phyloP scores from a whole-genome alignment of 2,888 invertebrate genomes.

The Brassicogethes aeneus region DNA sequence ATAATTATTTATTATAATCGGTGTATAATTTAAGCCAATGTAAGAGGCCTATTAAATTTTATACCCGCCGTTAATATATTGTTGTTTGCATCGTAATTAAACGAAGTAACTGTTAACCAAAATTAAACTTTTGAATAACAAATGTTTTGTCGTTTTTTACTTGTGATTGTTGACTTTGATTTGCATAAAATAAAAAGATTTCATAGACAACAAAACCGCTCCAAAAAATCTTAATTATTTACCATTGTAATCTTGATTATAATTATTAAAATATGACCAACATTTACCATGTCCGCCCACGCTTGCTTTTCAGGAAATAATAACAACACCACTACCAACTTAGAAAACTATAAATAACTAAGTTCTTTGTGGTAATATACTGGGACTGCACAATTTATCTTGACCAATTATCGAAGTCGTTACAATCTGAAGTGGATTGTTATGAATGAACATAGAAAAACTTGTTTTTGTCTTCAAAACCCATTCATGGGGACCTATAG shows the following conservation, averaged over 20 bases:
- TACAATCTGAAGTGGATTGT: conserved; percentile 10
- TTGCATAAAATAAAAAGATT: no score
- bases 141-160: no score
- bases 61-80: no score
- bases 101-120: no score
- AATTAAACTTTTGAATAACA: no score
- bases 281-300: conserved; percentile 39
- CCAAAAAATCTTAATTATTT: background rate
- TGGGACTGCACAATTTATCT: conserved; percentile 37
- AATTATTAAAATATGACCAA: conserved; percentile 39
- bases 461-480: background rate
- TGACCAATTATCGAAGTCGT: conserved; percentile 32
- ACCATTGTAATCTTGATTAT: conserved; percentile 37
- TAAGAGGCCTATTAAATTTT: no score
- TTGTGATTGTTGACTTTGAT: no score
- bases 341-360: conserved; percentile 38
- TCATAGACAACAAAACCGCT: no score
- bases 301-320: conserved; percentile 37
- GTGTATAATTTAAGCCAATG: no score
- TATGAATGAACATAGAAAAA: background rate
- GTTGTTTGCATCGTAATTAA: no score
- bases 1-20: no score
- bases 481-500: no score
- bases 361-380: conserved; percentile 33
- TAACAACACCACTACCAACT: conserved; percentile 37